These are phyloP conservation scores for Drosophila aldrichi DNA, from an alignment of 2,888 invertebrate genomes.

Conservation along the genomic window DNA sequence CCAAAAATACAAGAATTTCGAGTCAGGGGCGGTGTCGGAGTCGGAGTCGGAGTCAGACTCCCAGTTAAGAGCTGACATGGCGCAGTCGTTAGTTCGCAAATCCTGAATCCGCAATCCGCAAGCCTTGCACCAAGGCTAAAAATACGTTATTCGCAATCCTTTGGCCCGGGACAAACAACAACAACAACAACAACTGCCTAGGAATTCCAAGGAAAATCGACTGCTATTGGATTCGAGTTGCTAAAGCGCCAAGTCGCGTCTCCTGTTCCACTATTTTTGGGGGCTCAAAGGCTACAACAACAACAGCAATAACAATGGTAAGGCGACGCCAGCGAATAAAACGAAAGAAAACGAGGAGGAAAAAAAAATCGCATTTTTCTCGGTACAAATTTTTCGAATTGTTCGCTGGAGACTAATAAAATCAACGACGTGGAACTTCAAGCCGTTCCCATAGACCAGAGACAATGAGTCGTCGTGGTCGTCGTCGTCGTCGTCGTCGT, in stretches of 20 bases:
- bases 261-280: conserved; percentile 39
- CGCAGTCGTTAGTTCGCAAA: conserved; percentile 68
- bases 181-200: conserved; percentile 42
- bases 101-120: conserved; percentile 19
- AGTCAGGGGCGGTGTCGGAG: not conserved
- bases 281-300: conserved; percentile 41
- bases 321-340: conserved; percentile 40
- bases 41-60: not conserved
- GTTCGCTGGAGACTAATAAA: conserved; percentile 85
- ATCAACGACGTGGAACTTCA: conserved; percentile 85
- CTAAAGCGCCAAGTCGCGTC: conserved; percentile 35
- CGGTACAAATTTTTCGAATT: conserved; percentile 84
- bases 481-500: conserved; percentile 53
- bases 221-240: conserved; percentile 76
- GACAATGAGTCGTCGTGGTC: conserved; percentile 68
- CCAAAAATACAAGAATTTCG: not conserved
- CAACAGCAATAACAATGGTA: conserved; percentile 39
- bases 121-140: conserved; percentile 15
- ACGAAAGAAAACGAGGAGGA: conserved; percentile 22
- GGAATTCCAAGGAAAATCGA: conserved; percentile 79
- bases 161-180: conserved; percentile 49
- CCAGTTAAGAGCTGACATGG: conserved; percentile 19
- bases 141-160: conserved; percentile 75
- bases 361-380: conserved; percentile 63
- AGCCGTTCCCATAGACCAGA: conserved; percentile 81